Percentiles rank a stretch among this genome's conserved stretches.
These are phyloP conservation scores for Phacellophora camtschatica DNA, from an alignment of 30 jellyfish, hydroid and myxozoan genomes.

Conservation along the genomic window DNA sequence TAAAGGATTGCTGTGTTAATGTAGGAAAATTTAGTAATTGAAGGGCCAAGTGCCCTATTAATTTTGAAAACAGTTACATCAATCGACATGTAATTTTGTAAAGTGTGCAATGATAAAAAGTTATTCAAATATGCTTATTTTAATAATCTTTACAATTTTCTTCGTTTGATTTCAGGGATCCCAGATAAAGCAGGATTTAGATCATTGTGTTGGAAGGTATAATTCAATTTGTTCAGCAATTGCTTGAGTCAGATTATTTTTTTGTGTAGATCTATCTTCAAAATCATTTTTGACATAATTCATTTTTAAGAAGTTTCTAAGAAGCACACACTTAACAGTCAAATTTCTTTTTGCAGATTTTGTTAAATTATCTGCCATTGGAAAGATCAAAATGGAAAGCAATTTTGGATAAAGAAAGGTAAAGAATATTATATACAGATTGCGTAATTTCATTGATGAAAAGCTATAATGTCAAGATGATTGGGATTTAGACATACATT, in stretches of 20 bases:
- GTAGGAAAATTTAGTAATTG: too few relatives aligned
- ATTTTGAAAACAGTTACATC: not conserved
- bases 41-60: too few relatives aligned
- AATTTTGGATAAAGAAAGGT: constrained; percentile 77
- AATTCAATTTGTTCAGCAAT: too few relatives aligned
- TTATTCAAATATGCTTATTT: too few relatives aligned
- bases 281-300: too few relatives aligned
- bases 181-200: constrained; percentile 41
- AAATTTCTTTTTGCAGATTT: constrained; percentile 30
- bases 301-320: too few relatives aligned
- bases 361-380: constrained; percentile 78
- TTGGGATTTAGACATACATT: too few relatives aligned
- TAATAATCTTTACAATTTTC: not conserved
- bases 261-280: too few relatives aligned
- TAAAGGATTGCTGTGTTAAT: too few relatives aligned
- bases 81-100: not conserved
- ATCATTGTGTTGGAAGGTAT: constrained; percentile 38
- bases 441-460: too few relatives aligned
- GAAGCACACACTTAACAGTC: not conserved
- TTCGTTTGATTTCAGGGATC: not conserved
- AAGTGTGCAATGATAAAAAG: not conserved
- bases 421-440: not conserved
- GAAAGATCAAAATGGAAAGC: constrained; percentile 62
- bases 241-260: not conserved
- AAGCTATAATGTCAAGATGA: too few relatives aligned